Percentiles rank a stretch among this genome's conserved stretches.
Evolutionary conservation across 2,113 vertebrate species (phyloP).

Genomic region (Strix uralensis): DNA sequence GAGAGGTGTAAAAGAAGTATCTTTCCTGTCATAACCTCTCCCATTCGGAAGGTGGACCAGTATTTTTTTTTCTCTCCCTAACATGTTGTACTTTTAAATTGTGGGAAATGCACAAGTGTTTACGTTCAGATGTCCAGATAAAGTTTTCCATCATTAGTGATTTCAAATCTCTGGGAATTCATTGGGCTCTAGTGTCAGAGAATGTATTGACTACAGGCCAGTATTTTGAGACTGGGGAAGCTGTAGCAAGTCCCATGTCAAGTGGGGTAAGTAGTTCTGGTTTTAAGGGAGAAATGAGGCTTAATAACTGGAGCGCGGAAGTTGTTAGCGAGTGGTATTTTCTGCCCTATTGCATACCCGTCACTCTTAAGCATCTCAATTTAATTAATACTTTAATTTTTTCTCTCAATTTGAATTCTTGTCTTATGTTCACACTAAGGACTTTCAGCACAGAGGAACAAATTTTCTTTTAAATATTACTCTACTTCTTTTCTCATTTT

Average conservation of each 20-base stretch:
- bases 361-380: not conserved
- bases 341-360: not conserved
- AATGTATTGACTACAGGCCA: not conserved
- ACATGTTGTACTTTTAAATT: not conserved
- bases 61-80: not conserved
- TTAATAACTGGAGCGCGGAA: not conserved
- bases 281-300: not conserved
- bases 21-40: not conserved
- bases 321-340: not conserved
- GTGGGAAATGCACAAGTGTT: not conserved
- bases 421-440: not conserved
- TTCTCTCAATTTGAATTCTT: not conserved
- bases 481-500: not conserved
- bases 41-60: not conserved
- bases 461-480: not conserved
- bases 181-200: not conserved
- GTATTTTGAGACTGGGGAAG: not conserved
- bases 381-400: not conserved
- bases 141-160: not conserved
- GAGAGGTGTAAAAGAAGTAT: not conserved
- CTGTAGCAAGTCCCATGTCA: not conserved
- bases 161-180: not conserved
- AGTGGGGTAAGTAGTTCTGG: not conserved
- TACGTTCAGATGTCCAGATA: not conserved
- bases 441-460: not conserved